Conservation (phyloP, 64 coral and sea anemone species). For the Catalaphyllia jardinei region DNA sequence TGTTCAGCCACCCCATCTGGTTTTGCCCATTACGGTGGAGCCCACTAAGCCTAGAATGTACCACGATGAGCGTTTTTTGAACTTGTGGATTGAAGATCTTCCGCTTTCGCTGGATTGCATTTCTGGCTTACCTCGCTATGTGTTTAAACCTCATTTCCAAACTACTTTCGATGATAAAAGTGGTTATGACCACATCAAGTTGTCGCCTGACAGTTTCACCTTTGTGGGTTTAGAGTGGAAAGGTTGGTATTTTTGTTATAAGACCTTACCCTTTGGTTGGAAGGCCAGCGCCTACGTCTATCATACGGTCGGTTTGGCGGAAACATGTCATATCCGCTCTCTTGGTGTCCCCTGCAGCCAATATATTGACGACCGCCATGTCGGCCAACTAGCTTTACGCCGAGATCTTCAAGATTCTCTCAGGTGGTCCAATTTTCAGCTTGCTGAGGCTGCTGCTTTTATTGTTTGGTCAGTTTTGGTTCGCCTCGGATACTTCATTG, state of each 20-base stretch:
- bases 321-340: slow-evolving; percentile 27
- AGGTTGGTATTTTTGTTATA: slow-evolving; percentile 32
- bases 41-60: slow-evolving; percentile 6
- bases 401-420: not conserved
- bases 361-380: slow-evolving; percentile 50
- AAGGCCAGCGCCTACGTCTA: slow-evolving; percentile 57
- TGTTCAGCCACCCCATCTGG: not conserved
- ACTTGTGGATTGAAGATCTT: slow-evolving; percentile 42
- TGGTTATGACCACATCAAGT: slow-evolving; percentile 35
- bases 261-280: slow-evolving; percentile 38
- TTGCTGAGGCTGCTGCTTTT: slow-evolving; percentile 19
- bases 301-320: slow-evolving; percentile 24
- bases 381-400: slow-evolving; percentile 11
- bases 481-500: slow-evolving; percentile 29
- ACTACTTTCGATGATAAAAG: slow-evolving; percentile 52
- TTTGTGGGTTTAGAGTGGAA: slow-evolving; percentile 20
- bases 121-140: slow-evolving; percentile 17
- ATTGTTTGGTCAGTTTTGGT: slow-evolving; percentile 13
- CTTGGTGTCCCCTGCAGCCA: slow-evolving; percentile 22
- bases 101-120: slow-evolving; percentile 50
- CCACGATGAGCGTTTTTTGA: slow-evolving; percentile 51
- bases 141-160: slow-evolving; percentile 14
- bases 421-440: slow-evolving; percentile 5
- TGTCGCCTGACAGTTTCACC: not conserved
- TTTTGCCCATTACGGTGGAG: slow-evolving; percentile 11